Conservation (phyloP, 2,113 vertebrate species). For the Macquaria australasica region DNA sequence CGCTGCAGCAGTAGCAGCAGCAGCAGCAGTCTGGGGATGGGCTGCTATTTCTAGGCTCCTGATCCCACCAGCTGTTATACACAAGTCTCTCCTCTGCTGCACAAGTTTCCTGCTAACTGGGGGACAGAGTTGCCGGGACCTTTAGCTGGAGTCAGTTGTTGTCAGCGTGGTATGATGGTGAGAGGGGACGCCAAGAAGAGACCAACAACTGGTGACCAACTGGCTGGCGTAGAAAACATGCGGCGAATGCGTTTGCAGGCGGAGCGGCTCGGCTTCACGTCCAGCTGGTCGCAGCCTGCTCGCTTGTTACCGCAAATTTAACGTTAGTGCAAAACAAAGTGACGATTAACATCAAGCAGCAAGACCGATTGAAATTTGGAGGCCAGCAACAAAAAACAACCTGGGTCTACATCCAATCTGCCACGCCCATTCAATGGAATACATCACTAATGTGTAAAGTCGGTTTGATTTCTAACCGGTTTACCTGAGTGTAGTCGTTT, state of each 20-base stretch:
- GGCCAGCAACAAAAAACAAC: slow-evolving; percentile 8
- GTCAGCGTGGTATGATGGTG: slow-evolving; percentile 75
- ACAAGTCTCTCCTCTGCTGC: slow-evolving; percentile 76
- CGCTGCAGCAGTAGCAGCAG: slow-evolving; percentile 45
- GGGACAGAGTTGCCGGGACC: slow-evolving; percentile 87
- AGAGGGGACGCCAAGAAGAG: slow-evolving; percentile 63
- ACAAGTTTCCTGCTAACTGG: slow-evolving; percentile 79
- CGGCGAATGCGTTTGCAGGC: slow-evolving; percentile 71
- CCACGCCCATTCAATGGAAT: slow-evolving; percentile 81
- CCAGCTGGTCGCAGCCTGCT: slow-evolving; percentile 51
- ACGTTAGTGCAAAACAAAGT: slow-evolving; percentile 15
- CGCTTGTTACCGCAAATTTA: slow-evolving; percentile 27
- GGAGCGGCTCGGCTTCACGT: slow-evolving; percentile 50
- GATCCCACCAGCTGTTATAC: slow-evolving; percentile 90
- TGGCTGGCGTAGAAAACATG: slow-evolving; percentile 76
- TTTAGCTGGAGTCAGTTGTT: slow-evolving; percentile 85
- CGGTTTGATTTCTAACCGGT: neutral
- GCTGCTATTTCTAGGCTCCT: slow-evolving; percentile 87
- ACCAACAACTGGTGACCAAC: slow-evolving; percentile 81
- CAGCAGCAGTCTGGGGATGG: slow-evolving; percentile 69
- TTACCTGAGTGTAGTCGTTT: slow-evolving; percentile 83
- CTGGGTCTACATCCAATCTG: slow-evolving; percentile 56
- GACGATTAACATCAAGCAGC: neutral
- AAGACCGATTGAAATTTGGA: neutral
- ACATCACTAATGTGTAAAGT: slow-evolving; percentile 55